Percentiles rank a stretch among this genome's conserved stretches.
Conservation (phyloP, 2,797 vertebrate species). For the Dryobates pubescens region DNA sequence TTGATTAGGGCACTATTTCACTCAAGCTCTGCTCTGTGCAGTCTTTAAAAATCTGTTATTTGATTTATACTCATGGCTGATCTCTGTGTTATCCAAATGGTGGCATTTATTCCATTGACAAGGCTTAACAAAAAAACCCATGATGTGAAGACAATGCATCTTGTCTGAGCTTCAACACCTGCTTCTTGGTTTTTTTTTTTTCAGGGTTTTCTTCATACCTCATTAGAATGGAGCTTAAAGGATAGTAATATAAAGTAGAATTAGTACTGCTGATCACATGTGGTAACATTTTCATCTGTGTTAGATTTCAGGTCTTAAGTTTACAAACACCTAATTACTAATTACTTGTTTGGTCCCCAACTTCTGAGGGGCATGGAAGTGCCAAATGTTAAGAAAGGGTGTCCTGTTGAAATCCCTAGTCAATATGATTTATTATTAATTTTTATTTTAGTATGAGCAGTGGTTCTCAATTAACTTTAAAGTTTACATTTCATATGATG, state of each 20-base stretch:
- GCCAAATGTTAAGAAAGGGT: not conserved
- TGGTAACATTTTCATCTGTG: not conserved
- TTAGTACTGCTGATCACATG: not conserved
- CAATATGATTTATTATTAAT: not conserved
- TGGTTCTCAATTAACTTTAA: not conserved
- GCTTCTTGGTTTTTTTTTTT: not conserved
- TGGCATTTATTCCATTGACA: not conserved
- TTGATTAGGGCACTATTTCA: not conserved
- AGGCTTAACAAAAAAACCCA: not conserved
- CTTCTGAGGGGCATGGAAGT: not conserved
- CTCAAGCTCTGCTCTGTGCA: not conserved
- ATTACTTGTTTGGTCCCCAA: not conserved
- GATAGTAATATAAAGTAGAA: not conserved
- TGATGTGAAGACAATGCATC: not conserved
- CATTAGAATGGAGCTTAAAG: not conserved
- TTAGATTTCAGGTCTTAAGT: not conserved
- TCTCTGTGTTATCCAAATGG: not conserved
- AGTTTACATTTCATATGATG: not conserved
- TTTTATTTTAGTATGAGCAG: not conserved
- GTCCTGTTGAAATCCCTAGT: not conserved
- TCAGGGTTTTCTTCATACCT: not conserved
- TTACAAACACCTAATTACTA: not conserved
- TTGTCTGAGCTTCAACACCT: not conserved
- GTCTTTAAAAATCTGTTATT: not conserved
- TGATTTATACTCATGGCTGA: not conserved